Evolutionary conservation across 2,888 invertebrate genomes (phyloP).

Genomic region (Adelognathus sp.): DNA sequence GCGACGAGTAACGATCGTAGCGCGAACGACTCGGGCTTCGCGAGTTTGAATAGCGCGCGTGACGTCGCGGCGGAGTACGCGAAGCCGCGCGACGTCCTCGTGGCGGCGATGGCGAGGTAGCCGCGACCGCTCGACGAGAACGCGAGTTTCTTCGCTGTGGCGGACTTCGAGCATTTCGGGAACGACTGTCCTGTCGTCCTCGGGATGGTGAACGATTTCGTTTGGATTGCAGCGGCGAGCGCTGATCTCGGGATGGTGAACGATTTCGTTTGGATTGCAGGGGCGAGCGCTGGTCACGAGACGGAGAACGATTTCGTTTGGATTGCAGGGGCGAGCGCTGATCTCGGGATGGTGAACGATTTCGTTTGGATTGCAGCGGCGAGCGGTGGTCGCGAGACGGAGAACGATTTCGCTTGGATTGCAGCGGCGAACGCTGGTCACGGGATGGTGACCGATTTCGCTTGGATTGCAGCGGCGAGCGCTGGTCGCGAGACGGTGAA

Average conservation of each 20-base stretch:
- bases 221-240: conserved; percentile 48
- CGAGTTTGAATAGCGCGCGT: conserved; percentile 71
- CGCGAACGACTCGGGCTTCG: conserved; percentile 74
- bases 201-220: conserved; percentile 62
- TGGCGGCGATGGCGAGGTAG: conserved; percentile 65
- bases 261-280: no score
- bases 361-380: conserved; percentile 45
- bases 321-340: no score
- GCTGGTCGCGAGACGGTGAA: conserved; percentile 57
- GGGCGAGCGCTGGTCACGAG: no score
- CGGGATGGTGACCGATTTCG: background rate
- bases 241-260: no score
- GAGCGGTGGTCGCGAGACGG: conserved; percentile 60
- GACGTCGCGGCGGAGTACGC: conserved; percentile 73
- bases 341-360: conserved; percentile 62
- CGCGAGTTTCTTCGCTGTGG: conserved; percentile 73
- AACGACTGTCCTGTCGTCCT: conserved; percentile 59
- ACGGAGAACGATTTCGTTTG: background rate
- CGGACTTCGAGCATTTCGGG: conserved; percentile 57
- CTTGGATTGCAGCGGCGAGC: no score
- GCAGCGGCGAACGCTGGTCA: no score
- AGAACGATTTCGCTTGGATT: no score
- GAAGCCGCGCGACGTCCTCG: conserved; percentile 67
- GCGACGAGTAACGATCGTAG: conserved; percentile 67
- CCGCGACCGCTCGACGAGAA: conserved; percentile 61